phyloP scores from a whole-genome alignment of 2,113 vertebrate species.

The Corvus moneduloides region DNA sequence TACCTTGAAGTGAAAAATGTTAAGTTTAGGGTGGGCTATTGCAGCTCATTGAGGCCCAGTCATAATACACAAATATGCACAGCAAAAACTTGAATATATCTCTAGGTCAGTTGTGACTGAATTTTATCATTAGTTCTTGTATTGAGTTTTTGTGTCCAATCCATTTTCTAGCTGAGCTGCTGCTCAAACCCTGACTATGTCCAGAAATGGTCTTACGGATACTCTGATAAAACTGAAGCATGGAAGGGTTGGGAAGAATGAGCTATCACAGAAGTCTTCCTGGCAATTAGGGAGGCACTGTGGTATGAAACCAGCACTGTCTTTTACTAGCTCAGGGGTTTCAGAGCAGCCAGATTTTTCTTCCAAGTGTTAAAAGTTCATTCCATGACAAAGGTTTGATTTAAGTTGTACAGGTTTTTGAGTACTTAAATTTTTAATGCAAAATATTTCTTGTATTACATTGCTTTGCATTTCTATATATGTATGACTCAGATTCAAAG shows the following conservation, averaged over 20 bases:
- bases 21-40: neutral
- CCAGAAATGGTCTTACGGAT: neutral
- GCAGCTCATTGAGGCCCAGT: neutral
- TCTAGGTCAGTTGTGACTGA: neutral
- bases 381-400: neutral
- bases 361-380: neutral
- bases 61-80: rapidly evolving
- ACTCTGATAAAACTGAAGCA: neutral
- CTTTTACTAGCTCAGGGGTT: neutral
- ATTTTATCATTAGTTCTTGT: neutral
- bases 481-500: neutral
- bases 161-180: neutral
- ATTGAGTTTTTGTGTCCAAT: neutral
- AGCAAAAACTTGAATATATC: neutral
- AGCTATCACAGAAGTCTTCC: neutral
- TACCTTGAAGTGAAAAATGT: neutral
- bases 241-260: neutral
- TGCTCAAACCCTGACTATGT: neutral
- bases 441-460: neutral
- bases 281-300: neutral
- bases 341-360: neutral
- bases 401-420: neutral
- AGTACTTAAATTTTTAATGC: neutral
- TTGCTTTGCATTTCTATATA: neutral
- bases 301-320: neutral